phyloP scores from a whole-genome alignment of 2,888 invertebrate genomes.

The Chorisops tibialis region DNA sequence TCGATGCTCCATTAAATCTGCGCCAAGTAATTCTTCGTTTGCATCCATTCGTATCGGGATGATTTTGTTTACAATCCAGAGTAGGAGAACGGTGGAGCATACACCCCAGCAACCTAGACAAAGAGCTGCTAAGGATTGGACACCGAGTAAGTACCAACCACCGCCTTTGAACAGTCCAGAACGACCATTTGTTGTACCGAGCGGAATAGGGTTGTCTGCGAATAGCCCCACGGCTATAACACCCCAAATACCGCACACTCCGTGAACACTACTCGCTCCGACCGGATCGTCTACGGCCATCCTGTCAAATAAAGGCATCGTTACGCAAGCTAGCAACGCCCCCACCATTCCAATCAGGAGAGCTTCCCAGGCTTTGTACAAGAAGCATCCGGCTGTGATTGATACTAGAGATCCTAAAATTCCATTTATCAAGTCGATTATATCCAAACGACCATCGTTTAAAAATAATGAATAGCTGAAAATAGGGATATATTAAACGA shows the following conservation, averaged over 20 bases:
- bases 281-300: slow-evolving; percentile 80
- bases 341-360: slow-evolving; percentile 79
- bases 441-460: slow-evolving; percentile 71
- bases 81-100: slow-evolving; percentile 64
- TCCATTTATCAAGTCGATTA: slow-evolving; percentile 84
- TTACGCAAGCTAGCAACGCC: slow-evolving; percentile 65
- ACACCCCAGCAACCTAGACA: slow-evolving; percentile 75
- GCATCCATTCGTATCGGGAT: slow-evolving; percentile 82
- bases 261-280: slow-evolving; percentile 86
- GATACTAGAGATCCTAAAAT: slow-evolving; percentile 83
- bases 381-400: slow-evolving; percentile 83
- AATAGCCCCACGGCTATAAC: slow-evolving; percentile 85
- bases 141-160: slow-evolving; percentile 81
- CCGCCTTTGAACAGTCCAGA: slow-evolving; percentile 78
- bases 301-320: slow-evolving; percentile 73
- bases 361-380: slow-evolving; percentile 84
- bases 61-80: slow-evolving; percentile 75
- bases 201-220: slow-evolving; percentile 77
- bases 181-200: slow-evolving; percentile 75
- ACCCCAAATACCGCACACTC: slow-evolving; percentile 74
- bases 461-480: slow-evolving; percentile 62
- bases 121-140: slow-evolving; percentile 71
- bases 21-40: slow-evolving; percentile 82
- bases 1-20: slow-evolving; percentile 83
- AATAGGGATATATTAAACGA: slow-evolving; percentile 19